Evolutionary conservation across 2,888 invertebrate species (phyloP), one percentile per base, ranked within the genome.

Genomic region (Adineta ricciae): DNA sequence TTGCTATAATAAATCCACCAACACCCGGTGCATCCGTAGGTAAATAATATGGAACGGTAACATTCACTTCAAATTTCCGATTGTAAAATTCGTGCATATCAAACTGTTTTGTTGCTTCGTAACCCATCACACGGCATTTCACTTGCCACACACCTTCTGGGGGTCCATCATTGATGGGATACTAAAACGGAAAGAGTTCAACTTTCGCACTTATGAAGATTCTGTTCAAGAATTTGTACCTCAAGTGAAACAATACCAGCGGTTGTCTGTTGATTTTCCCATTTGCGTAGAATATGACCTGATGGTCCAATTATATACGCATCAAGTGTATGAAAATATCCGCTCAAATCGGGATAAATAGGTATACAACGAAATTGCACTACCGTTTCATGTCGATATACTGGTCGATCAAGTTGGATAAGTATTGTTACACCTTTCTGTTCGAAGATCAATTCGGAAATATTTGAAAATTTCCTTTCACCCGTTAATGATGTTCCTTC

Each of bases 311-410:
- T 90, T 92, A 97, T 95, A 89, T 93, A 96, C 1, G 97, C 94
- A 90, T 97, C 96, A 84, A 97, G 93, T 32, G 96, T 94, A 89
- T 94, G 94, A 87, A 95, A 94, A 89, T 95, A 96, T 0, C 96
- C 95, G 90, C 94, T 95, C 87, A 97, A 91, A 89, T 96, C 95
- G 0, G 96, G 96, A 88, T 95, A 94, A 88, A 97, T 95, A 0
- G 97, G 97, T 87, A 97, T 94, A 16, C 95, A 94, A 72, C 97
- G 93, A 90, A 97, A 96, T 86, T 93, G 93, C 1, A 96, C 38
- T 49, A 83, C 56, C 21, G 82, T 82, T 27, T 84, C 86, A 24
- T 86, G 86, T 46, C 86, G 50, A 54, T 86, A 86, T 38, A 84
- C 83, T 21, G 86, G 86, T 36, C 73, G 72, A 64, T 84, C 84